Evolutionary conservation across 2,888 invertebrate species (phyloP).

Genomic region (Melanotus villosus): DNA sequence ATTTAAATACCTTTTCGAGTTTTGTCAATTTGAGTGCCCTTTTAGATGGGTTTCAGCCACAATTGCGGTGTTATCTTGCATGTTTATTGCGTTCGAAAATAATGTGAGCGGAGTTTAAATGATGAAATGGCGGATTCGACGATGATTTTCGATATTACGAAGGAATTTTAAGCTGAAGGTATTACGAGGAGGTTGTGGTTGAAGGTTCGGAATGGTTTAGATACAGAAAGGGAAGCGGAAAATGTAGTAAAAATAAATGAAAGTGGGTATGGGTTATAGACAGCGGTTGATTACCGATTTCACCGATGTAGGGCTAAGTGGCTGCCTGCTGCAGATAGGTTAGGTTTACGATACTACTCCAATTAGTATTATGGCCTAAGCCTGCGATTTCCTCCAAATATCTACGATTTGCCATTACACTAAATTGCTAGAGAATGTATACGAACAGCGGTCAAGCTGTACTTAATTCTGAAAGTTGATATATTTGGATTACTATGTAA

Average conservation of each 20-base stretch:
- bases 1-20: neutral
- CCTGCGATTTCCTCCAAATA: slow-evolving; percentile 51
- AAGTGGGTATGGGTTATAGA: slow-evolving; percentile 56
- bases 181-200: neutral
- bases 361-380: slow-evolving; percentile 62
- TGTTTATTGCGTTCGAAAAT: no score
- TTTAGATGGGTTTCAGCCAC: no score
- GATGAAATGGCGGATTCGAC: no score
- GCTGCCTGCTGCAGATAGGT: slow-evolving; percentile 61
- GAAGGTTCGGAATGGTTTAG: neutral
- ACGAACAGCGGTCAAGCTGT: slow-evolving; percentile 37
- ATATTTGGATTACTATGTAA: neutral
- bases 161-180: neutral
- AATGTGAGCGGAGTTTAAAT: no score
- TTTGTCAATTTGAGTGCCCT: no score
- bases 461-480: slow-evolving; percentile 19
- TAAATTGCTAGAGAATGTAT: slow-evolving; percentile 48
- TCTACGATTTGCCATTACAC: slow-evolving; percentile 52
- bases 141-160: neutral
- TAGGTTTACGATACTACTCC: slow-evolving; percentile 61
- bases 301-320: slow-evolving; percentile 58
- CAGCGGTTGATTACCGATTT: slow-evolving; percentile 62
- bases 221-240: slow-evolving; percentile 25
- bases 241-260: slow-evolving; percentile 48
- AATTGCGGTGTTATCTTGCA: no score